A percentile compares a stretch with the other conserved stretches of the same genome.
These are phyloP conservation scores for Arge pagana DNA, from an alignment of 2,888 invertebrate genomes.

Conservation along the genomic window DNA sequence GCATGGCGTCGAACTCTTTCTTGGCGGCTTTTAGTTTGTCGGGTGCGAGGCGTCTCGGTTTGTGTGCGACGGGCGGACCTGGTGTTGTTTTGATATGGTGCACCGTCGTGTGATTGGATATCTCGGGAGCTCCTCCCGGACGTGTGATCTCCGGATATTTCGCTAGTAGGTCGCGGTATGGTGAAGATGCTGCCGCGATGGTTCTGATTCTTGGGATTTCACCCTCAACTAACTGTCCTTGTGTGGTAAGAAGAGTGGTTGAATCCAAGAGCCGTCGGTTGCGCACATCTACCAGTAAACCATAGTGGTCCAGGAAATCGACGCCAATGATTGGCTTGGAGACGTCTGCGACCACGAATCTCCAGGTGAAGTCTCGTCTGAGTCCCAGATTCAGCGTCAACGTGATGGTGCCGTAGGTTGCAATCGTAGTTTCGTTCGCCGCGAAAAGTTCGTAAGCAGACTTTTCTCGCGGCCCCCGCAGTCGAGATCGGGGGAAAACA, in stretches of 20 bases:
- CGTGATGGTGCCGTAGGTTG: conserved; percentile 40
- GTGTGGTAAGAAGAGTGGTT: conserved; percentile 14
- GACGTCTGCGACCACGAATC: conserved; percentile 46
- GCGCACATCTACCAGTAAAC: conserved; percentile 42
- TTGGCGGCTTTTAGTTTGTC: conserved; percentile 1
- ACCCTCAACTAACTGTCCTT: conserved; percentile 7
- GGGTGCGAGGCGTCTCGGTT: conserved; percentile 43
- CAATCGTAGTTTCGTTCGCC: conserved; percentile 43
- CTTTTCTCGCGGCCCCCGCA: conserved; percentile 29
- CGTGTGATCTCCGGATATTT: conserved; percentile 25
- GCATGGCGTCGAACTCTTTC: conserved; percentile 12
- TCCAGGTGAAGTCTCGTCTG: conserved; percentile 40
- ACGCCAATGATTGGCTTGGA: conserved; percentile 46
- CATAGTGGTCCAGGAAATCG: conserved; percentile 43
- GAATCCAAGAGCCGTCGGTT: conserved; percentile 35
- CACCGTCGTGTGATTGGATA: conserved; percentile 28
- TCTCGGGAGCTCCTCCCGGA: conserved; percentile 6
- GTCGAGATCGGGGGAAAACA: conserved; percentile 27
- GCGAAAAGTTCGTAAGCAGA: conserved; percentile 40
- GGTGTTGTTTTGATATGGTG: conserved; percentile 39
- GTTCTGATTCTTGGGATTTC: conserved; percentile 5
- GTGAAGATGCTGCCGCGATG: conserved; percentile 2
- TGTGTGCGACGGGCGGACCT: conserved; percentile 34
- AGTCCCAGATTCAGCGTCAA: conserved; percentile 40
- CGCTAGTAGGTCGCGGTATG: conserved; percentile 22